Conservation (phyloP, 2,797 vertebrate genomes). For the Lemur catta region DNA sequence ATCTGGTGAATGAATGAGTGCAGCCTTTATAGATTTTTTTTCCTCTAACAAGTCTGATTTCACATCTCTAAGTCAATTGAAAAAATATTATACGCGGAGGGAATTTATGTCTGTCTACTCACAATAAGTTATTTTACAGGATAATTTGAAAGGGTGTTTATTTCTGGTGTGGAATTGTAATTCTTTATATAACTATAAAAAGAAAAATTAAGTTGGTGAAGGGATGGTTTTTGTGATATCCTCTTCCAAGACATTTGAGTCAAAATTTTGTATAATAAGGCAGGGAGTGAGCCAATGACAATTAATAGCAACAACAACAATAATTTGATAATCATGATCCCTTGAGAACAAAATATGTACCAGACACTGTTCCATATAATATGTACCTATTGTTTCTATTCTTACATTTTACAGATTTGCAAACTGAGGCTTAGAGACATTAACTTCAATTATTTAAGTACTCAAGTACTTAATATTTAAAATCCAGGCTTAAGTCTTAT, state of each 20-base stretch:
- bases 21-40: conserved; percentile 66
- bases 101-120: conserved; percentile 54
- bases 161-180: conserved; percentile 57
- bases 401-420: conserved; percentile 22
- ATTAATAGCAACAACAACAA: neutral
- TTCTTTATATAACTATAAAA: conserved; percentile 60
- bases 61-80: conserved; percentile 67
- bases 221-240: conserved; percentile 12
- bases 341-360: neutral
- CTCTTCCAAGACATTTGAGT: conserved; percentile 24
- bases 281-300: neutral
- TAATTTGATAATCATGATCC: neutral
- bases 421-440: conserved; percentile 5
- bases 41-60: conserved; percentile 61
- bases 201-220: conserved; percentile 56
- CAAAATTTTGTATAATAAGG: conserved; percentile 30
- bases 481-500: conserved; percentile 1
- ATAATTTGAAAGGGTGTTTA: conserved; percentile 65
- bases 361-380: neutral
- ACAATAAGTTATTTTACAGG: conserved; percentile 70
- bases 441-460: conserved; percentile 1
- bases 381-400: neutral
- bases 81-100: conserved; percentile 52
- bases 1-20: conserved; percentile 54
- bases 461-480: conserved; percentile 30